Evolutionary conservation across 2,113 vertebrate genomes (phyloP).

Genomic region (Panthera tigris): DNA sequence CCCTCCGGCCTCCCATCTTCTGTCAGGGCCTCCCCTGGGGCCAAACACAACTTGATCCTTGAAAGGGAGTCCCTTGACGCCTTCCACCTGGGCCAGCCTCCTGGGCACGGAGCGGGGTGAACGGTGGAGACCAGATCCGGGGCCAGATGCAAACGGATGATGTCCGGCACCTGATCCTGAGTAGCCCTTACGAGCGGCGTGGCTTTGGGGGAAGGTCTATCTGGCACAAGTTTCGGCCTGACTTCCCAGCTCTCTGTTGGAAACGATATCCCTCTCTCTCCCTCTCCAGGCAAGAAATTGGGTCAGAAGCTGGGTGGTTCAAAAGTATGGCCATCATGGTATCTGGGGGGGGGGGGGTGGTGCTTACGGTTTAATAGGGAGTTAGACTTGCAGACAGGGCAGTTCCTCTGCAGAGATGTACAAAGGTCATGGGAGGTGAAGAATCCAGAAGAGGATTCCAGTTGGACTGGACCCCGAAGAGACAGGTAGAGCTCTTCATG

Average conservation of each 20-base stretch:
- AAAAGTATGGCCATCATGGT: not conserved
- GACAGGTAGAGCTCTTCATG: not conserved
- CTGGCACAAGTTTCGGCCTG: not conserved
- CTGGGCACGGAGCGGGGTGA: not conserved
- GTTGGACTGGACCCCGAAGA: not conserved
- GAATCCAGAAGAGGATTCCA: not conserved
- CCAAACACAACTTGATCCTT: not conserved
- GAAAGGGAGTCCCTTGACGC: not conserved
- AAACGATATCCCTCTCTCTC: not conserved
- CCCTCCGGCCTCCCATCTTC: not conserved
- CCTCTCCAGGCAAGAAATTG: not conserved
- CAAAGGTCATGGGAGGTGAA: not conserved
- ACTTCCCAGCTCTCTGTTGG: not conserved
- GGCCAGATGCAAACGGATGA: not conserved
- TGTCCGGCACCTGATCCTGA: not conserved
- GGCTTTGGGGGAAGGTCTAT: not conserved
- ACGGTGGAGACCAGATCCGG: not conserved
- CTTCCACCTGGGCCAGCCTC: not conserved
- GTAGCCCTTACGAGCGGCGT: not conserved
- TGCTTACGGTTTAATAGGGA: not conserved
- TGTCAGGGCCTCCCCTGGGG: not conserved
- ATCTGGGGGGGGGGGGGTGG: not conserved
- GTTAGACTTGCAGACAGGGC: not conserved
- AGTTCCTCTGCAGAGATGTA: not conserved
- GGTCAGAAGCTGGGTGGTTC: not conserved